phyloP scores from a whole-genome alignment of 2,797 vertebrate genomes.

The Varecia variegata region DNA sequence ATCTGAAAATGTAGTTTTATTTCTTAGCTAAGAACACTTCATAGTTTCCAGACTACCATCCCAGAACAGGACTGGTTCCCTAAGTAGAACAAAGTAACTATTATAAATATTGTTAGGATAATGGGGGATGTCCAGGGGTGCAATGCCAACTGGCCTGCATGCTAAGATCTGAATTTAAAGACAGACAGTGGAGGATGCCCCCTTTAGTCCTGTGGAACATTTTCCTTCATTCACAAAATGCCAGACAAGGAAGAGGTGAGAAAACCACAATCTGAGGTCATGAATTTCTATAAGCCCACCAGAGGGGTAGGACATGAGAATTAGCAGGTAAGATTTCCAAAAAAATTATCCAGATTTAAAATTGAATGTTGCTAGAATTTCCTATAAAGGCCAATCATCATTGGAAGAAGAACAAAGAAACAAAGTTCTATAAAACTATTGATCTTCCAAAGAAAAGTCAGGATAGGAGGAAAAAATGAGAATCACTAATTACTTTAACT shows the following conservation, averaged over 20 bases:
- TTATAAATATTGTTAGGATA: background rate
- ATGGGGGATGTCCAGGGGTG: background rate
- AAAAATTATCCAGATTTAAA: background rate
- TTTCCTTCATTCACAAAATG: background rate
- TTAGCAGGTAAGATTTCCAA: background rate
- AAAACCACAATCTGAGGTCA: background rate
- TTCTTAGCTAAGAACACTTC: conserved; percentile 44
- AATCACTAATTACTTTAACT: background rate
- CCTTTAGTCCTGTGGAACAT: background rate
- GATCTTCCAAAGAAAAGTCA: background rate
- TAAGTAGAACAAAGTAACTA: background rate
- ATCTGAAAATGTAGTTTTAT: conserved; percentile 52
- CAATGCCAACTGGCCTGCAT: background rate
- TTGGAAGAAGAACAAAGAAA: background rate
- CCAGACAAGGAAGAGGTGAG: background rate
- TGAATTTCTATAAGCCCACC: background rate
- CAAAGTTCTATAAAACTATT: background rate
- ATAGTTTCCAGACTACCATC: background rate
- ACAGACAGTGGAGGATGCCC: background rate
- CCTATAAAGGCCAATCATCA: background rate
- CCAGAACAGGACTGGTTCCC: background rate
- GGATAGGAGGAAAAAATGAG: background rate
- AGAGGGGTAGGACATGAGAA: background rate
- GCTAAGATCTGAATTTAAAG: background rate
- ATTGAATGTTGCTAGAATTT: background rate